Evolutionary conservation across 2,113 vertebrate species (phyloP).

Genomic region (Forbesichthys agassizii): DNA sequence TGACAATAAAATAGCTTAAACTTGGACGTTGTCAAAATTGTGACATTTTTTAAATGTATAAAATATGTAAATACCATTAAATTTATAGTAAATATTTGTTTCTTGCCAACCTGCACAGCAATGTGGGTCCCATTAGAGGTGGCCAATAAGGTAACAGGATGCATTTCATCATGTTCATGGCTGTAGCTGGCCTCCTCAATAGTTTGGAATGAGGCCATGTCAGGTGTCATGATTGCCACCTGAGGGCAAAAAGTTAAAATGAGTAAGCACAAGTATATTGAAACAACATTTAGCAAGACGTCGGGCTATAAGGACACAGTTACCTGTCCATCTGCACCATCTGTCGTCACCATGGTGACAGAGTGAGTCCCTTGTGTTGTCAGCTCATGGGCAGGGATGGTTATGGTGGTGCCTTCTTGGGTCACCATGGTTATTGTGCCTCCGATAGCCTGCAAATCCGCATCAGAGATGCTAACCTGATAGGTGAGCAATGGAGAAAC

Average conservation of each 20-base stretch:
- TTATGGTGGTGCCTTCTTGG: slow-evolving; percentile 97
- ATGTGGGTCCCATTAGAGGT: slow-evolving; percentile 99
- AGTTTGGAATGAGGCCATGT: slow-evolving; percentile 89
- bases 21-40: no score
- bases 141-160: slow-evolving; percentile 93
- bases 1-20: no score
- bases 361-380: slow-evolving; percentile 86
- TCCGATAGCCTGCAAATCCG: slow-evolving; percentile 92
- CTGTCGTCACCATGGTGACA: slow-evolving; percentile 93
- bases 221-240: slow-evolving; percentile 98
- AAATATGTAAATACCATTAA: not conserved
- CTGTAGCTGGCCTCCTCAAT: slow-evolving; percentile 85
- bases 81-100: not conserved
- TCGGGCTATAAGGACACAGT: not conserved
- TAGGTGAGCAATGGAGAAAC: not conserved
- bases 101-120: slow-evolving; percentile 89
- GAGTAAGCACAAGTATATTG: not conserved
- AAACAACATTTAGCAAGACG: not conserved
- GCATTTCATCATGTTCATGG: slow-evolving; percentile 88
- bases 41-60: not conserved
- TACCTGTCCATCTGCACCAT: slow-evolving; percentile 93
- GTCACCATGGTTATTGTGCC: slow-evolving; percentile 98
- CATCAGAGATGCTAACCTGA: slow-evolving; percentile 95
- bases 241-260: slow-evolving; percentile 65
- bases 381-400: slow-evolving; percentile 93